phyloP scores from a whole-genome alignment of 2,113 vertebrate genomes.

The Hippolais icterina region DNA sequence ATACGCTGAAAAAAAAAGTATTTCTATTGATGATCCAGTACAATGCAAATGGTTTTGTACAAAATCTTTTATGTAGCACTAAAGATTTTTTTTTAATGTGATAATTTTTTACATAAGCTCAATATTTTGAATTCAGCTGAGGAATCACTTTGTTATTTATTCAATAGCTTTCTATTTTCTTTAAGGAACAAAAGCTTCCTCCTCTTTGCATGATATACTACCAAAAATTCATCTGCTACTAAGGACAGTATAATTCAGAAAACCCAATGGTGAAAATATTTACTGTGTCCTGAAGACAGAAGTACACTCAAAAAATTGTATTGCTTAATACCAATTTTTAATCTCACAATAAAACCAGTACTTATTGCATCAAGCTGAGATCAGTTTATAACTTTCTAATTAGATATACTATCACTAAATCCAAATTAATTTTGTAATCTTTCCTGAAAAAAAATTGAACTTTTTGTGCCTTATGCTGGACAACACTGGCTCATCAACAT shows the following conservation, averaged over 20 bases:
- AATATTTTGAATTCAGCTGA: slow-evolving; percentile 56
- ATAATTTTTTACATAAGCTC: slow-evolving; percentile 35
- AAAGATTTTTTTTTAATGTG: slow-evolving; percentile 14
- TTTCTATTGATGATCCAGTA: slow-evolving; percentile 7
- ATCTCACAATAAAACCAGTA: neutral
- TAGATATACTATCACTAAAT: neutral
- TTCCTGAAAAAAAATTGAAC: neutral
- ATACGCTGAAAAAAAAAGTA: neutral
- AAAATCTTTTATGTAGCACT: neutral
- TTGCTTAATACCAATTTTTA: neutral
- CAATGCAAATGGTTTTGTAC: neutral
- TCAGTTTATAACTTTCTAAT: neutral
- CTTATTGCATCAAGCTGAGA: neutral
- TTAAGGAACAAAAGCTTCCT: slow-evolving; percentile 35
- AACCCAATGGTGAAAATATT: neutral
- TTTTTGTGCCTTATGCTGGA: neutral
- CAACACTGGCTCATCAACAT: neutral
- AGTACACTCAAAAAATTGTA: neutral
- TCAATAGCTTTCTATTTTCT: slow-evolving; percentile 29
- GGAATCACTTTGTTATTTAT: slow-evolving; percentile 14
- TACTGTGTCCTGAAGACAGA: neutral
- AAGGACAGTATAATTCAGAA: neutral
- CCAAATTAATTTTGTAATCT: neutral
- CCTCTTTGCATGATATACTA: neutral
- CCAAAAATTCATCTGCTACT: neutral